phyloP scores from a whole-genome alignment of 2,888 invertebrate genomes.

The Venusia cambrica region DNA sequence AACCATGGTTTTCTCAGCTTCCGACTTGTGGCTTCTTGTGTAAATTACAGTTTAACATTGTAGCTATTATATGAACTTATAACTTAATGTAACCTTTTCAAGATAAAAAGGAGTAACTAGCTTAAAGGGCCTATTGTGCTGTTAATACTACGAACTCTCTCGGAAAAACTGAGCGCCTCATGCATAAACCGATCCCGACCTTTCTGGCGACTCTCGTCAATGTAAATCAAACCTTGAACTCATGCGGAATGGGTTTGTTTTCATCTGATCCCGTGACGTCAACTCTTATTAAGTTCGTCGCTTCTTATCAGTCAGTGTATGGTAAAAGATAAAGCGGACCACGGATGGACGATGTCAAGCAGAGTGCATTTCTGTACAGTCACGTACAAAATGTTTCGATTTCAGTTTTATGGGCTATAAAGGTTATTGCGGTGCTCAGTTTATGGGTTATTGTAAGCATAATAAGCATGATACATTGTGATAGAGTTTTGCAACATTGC shows the following conservation, averaged over 20 bases:
- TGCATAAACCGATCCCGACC: constrained; percentile 51
- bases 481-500: constrained; percentile 21
- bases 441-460: constrained; percentile 20
- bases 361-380: constrained; percentile 60
- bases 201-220: constrained; percentile 42
- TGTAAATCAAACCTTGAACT: constrained; percentile 52
- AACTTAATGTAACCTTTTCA: constrained; percentile 1
- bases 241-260: constrained; percentile 49
- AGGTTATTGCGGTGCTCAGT: constrained; percentile 21
- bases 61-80: no score
- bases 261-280: constrained; percentile 47
- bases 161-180: constrained; percentile 22
- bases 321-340: constrained; percentile 70
- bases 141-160: constrained; percentile 10
- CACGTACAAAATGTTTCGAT: constrained; percentile 42
- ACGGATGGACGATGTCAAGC: constrained; percentile 58
- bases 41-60: no score
- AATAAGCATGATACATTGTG: constrained; percentile 25
- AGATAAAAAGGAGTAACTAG: constrained; percentile 2
- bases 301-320: constrained; percentile 76
- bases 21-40: no score
- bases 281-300: constrained; percentile 70
- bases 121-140: constrained; percentile 12
- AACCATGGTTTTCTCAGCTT: no score
- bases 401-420: constrained; percentile 27